Percentiles rank a stretch among this genome's conserved stretches.
Evolutionary conservation across 1,140 invertebrate species (phyloP).

Genomic region (Zaprionus camerounensis): DNA sequence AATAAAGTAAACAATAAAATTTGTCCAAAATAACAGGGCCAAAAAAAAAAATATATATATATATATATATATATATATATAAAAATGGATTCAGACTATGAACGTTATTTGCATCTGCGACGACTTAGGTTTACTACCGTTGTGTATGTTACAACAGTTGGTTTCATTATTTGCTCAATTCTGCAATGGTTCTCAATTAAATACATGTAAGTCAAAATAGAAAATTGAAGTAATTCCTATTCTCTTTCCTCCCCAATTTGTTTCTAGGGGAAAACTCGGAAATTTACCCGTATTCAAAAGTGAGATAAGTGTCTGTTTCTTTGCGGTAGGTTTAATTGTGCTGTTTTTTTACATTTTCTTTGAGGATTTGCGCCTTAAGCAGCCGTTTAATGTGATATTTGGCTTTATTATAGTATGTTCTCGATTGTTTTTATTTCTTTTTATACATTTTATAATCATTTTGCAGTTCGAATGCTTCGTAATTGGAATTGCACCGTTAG

Average conservation of each 20-base stretch:
- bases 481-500: conserved; percentile 38
- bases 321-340: conserved; percentile 6
- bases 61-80: neutral
- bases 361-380: conserved; percentile 51
- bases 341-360: conserved; percentile 55
- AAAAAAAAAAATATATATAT: too few relatives aligned
- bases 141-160: neutral
- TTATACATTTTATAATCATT: neutral
- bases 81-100: neutral
- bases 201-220: neutral
- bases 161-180: neutral
- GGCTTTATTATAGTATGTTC: conserved; percentile 49
- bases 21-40: neutral
- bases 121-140: neutral
- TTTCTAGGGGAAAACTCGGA: too few relatives aligned
- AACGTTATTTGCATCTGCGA: neutral
- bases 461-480: conserved; percentile 52
- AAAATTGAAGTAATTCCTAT: neutral
- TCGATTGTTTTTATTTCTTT: neutral
- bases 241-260: neutral
- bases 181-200: neutral
- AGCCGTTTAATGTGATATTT: conserved; percentile 49
- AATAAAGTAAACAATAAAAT: neutral
- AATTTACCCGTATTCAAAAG: too few relatives aligned
- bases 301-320: neutral